Evolutionary conservation across 2,888 invertebrate genomes (phyloP).

Genomic region (Tortrix viridana): DNA sequence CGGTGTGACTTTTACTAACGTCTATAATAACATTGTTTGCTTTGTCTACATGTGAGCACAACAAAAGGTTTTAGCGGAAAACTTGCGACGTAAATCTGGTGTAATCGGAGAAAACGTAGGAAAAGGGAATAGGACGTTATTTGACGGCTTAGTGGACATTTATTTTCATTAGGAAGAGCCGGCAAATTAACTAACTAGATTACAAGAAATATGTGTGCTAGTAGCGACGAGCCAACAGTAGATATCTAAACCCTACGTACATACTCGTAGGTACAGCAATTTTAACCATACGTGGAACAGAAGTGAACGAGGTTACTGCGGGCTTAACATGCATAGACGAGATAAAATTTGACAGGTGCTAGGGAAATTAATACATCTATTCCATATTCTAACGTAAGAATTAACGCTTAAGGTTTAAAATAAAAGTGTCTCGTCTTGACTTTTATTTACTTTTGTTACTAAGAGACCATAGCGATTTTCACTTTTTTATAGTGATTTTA

Average conservation of each 20-base stretch:
- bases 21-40: neutral
- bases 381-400: no score
- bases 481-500: no score
- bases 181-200: neutral
- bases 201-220: neutral
- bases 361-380: no score
- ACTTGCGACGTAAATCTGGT: neutral
- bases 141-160: neutral
- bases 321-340: no score
- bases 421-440: no score
- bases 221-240: neutral
- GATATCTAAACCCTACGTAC: neutral
- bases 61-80: constrained; percentile 5
- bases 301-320: no score
- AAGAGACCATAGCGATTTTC: no score
- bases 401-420: no score
- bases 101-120: neutral
- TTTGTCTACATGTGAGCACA: neutral
- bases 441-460: no score
- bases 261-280: no score
- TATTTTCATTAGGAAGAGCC: neutral
- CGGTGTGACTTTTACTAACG: neutral
- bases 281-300: no score
- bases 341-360: no score
- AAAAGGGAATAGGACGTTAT: neutral